Evolutionary conservation across 1,140 invertebrate species (phyloP).

Genomic region (Psilanteris sp.): DNA sequence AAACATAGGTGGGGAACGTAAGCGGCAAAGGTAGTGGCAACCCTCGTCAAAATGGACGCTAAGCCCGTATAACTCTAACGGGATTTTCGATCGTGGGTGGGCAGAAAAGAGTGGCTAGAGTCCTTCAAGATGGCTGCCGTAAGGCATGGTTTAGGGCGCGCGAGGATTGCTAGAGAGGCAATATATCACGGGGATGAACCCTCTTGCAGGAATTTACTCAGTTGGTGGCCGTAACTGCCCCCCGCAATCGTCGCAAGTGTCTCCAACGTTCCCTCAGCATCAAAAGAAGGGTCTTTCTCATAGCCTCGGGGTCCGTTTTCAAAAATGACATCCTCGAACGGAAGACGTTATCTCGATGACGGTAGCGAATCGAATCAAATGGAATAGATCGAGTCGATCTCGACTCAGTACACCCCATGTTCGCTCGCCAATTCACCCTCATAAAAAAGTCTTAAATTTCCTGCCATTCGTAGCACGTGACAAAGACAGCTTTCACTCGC

Average conservation of each 20-base stretch:
- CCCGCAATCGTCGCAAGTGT: conserved; percentile 59
- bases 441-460: conserved; percentile 60
- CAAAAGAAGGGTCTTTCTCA: conserved; percentile 42
- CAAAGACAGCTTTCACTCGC: conserved; percentile 51
- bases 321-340: conserved; percentile 60
- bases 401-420: conserved; percentile 19
- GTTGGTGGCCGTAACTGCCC: conserved; percentile 72
- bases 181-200: conserved; percentile 74
- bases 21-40: conserved; percentile 10
- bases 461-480: conserved; percentile 55
- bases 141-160: conserved; percentile 77
- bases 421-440: conserved; percentile 63
- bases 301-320: conserved; percentile 66
- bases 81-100: conserved; percentile 80
- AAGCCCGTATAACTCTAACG: conserved; percentile 79
- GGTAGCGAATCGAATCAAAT: conserved; percentile 55
- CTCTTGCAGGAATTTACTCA: conserved; percentile 61
- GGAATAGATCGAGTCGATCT: conserved; percentile 58
- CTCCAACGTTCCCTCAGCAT: conserved; percentile 40
- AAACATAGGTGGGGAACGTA: conserved; percentile 33
- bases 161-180: conserved; percentile 71
- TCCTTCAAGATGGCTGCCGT: conserved; percentile 79
- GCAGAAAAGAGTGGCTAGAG: conserved; percentile 66
- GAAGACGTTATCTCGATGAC: conserved; percentile 56
- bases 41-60: conserved; percentile 79